Evolutionary conservation across 2,888 invertebrate species (phyloP), one percentile per base, ranked within the genome.

Genomic region (Lamproptera curius): DNA sequence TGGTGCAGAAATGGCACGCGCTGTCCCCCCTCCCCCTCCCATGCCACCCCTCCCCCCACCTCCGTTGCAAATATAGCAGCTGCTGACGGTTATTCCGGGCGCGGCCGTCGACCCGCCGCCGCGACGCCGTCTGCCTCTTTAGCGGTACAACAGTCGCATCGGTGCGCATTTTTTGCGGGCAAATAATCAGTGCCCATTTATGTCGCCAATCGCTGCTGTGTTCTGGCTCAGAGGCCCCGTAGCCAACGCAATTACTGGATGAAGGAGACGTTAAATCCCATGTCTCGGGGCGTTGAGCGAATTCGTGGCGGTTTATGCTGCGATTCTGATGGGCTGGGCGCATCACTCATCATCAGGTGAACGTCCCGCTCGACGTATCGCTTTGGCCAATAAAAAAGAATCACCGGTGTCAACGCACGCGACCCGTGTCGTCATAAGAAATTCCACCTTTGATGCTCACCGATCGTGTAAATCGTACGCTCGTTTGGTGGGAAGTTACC

Each of bases 61-160:
- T 60, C 65, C 75, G 80, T 81, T 79, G 86, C 86, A 84, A 86
- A 86, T 83, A 82, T 85, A 85, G 82, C 81, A 80, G 84, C 71
- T 86, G 84, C 69, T 82, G 79, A 63, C 77, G 76, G 83, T 75
- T 87, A 87, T 87, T 87, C 86, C 75, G 81, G 81, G 86, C 74
- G 78, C 81, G 87, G 84, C 72, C 87, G 86, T 77, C 87, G 87
- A 87, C 87, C 86, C 84, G 80, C 61, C 82, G 84, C 78, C 84
- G 85, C 85, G 85, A 85, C 87, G 87, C 87, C 84, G 87, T 87
- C 86, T 87, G 81, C 85, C 85, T 82, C 83, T 84, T 85, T 84
- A 85, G 82, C 78, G 76, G 78, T n/a, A 77, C 75, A 73, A 73
- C 65, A 71, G 77, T 80, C 77, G 82, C 76, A 80, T 79, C 75